A percentile compares a stretch with the other conserved stretches of the same genome.
Conservation (phyloP, 2,888 invertebrate genomes). For the Ariolimax columbianus region DNA sequence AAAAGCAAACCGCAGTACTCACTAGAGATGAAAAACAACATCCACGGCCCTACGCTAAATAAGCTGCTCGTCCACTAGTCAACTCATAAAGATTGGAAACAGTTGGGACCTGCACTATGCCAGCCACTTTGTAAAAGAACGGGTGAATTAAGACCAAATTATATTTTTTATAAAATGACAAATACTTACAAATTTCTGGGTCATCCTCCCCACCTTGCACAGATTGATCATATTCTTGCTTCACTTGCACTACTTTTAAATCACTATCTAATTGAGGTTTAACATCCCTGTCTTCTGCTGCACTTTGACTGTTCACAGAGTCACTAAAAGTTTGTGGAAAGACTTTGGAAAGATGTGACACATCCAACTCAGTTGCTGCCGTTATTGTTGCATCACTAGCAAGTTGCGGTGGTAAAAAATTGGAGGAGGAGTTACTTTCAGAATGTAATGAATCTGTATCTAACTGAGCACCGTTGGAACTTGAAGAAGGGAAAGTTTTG, state of each 20-base stretch:
- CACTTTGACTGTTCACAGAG: constrained; percentile 29
- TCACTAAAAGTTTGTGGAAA: constrained; percentile 44
- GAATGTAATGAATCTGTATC: constrained; percentile 43
- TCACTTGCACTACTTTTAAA: constrained; percentile 47
- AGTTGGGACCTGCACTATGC: too few relatives aligned
- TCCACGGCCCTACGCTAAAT: too few relatives aligned
- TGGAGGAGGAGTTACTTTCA: constrained; percentile 43
- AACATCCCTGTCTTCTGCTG: constrained; percentile 45
- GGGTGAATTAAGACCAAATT: too few relatives aligned
- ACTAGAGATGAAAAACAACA: too few relatives aligned
- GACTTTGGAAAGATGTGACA: constrained; percentile 47
- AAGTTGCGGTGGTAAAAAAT: constrained; percentile 38
- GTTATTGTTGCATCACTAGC: constrained; percentile 31
- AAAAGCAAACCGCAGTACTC: too few relatives aligned
- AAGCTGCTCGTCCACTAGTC: too few relatives aligned
- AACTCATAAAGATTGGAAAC: too few relatives aligned
- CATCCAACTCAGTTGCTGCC: constrained; percentile 41
- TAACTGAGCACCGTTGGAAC: constrained; percentile 37
- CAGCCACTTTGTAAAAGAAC: too few relatives aligned
- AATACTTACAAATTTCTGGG: constrained; percentile 43
- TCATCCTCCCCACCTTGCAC: constrained; percentile 41
- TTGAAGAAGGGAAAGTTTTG: constrained; percentile 23
- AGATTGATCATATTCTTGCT: constrained; percentile 47
- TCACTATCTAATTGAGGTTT: constrained; percentile 49
- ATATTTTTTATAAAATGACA: too few relatives aligned